Percentiles rank a stretch among this genome's conserved stretches.
These are phyloP conservation scores for Matsumyia berberina DNA, from an alignment of 2,888 invertebrate species.

Conservation along the genomic window DNA sequence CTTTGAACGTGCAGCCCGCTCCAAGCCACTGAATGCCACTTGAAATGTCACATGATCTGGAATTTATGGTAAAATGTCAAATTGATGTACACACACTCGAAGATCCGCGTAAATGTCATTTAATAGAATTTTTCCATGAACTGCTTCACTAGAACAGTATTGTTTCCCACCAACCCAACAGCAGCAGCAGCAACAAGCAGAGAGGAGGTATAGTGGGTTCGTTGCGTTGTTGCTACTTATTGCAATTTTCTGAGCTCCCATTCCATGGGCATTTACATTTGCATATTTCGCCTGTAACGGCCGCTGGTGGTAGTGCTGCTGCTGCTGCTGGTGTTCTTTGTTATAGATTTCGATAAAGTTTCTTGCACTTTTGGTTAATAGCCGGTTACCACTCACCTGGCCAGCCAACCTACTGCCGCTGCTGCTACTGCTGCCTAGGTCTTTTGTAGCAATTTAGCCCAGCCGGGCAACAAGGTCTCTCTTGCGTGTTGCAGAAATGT, in stretches of 20 bases:
- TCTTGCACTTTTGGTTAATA: slow-evolving; percentile 75
- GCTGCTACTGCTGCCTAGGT: slow-evolving; percentile 21
- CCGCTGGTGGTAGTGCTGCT: not conserved
- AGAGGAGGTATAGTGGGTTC: slow-evolving; percentile 9
- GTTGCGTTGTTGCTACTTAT: slow-evolving; percentile 27
- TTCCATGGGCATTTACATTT: slow-evolving; percentile 66
- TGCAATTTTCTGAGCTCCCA: slow-evolving; percentile 70
- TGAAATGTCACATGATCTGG: slow-evolving; percentile 67
- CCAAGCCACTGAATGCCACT: slow-evolving; percentile 41
- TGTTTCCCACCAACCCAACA: no score
- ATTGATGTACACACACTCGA: slow-evolving; percentile 43
- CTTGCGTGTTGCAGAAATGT: slow-evolving; percentile 73
- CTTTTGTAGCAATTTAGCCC: slow-evolving; percentile 58
- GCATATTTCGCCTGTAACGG: slow-evolving; percentile 65
- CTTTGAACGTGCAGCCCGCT: slow-evolving; percentile 8
- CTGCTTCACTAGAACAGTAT: slow-evolving; percentile 54
- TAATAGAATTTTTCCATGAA: slow-evolving; percentile 59
- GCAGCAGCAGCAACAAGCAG: slow-evolving; percentile 44
- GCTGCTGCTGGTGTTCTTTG: slow-evolving; percentile 58
- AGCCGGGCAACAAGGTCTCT: slow-evolving; percentile 73
- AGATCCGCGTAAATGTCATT: slow-evolving; percentile 73
- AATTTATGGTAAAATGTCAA: slow-evolving; percentile 73
- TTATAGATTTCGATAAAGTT: slow-evolving; percentile 76
- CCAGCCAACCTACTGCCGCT: slow-evolving; percentile 26
- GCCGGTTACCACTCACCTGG: slow-evolving; percentile 70